Evolutionary conservation across 1,140 invertebrate species (phyloP).

Genomic region (Ceratosolen solmsi): DNA sequence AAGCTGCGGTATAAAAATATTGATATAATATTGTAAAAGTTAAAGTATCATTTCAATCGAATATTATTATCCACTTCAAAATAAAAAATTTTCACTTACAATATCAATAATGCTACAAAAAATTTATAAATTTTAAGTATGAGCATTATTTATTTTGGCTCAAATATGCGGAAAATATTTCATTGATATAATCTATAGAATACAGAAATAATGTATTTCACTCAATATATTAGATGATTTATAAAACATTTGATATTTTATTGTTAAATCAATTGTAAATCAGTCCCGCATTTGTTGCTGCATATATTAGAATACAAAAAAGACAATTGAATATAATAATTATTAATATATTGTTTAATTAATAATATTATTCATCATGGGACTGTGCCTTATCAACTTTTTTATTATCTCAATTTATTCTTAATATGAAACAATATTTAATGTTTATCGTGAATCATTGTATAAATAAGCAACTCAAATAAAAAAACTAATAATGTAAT

Average conservation of each 20-base stretch:
- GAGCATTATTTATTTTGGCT: slow-evolving; percentile 33
- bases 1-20: background rate
- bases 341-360: too few species aligned
- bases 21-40: too few species aligned
- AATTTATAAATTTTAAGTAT: slow-evolving; percentile 33
- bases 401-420: slow-evolving; percentile 31
- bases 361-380: too few species aligned
- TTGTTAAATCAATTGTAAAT: slow-evolving; percentile 33
- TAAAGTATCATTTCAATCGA: too few species aligned
- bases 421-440: slow-evolving; percentile 46
- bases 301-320: slow-evolving; percentile 15
- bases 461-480: slow-evolving; percentile 52
- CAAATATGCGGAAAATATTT: slow-evolving; percentile 22
- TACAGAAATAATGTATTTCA: slow-evolving; percentile 44
- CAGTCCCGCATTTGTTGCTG: slow-evolving; percentile 39
- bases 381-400: slow-evolving; percentile 54
- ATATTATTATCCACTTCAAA: too few species aligned
- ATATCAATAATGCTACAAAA: slow-evolving; percentile 28
- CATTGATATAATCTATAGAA: slow-evolving; percentile 12
- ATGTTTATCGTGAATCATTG: slow-evolving; percentile 45
- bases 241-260: slow-evolving; percentile 38
- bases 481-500: slow-evolving; percentile 49
- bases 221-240: slow-evolving; percentile 24
- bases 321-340: slow-evolving; percentile 38
- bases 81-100: too few species aligned